Evolutionary conservation across 2,888 invertebrate genomes (phyloP), one percentile per base, ranked within the genome.

Genomic region (Actias luna): DNA sequence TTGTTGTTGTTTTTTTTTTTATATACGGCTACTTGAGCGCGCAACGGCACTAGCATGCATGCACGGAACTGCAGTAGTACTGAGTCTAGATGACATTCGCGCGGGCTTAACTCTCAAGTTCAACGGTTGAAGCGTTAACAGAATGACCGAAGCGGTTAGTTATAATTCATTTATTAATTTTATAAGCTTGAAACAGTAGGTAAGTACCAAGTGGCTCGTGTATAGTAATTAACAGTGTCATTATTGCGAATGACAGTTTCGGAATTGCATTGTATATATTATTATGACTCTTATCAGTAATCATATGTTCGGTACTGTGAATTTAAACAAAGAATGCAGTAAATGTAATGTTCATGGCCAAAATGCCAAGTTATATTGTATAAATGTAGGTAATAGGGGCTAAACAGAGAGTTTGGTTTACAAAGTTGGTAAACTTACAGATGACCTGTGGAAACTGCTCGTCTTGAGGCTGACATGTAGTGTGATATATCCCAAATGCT

Each of bases 31-130:
- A 67, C 69, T 73, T 75, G 67, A 69, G 68, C 29, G 35, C 46
- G 46, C 46, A 25, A 33, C 58, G 25, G 57, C 59, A 52, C 84
- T 87, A 88, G 88, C 85, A 82, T 78, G 80, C 89, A 80, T 79
- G 82, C 82, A 83, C 82, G 80, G 82, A 75, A 87, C 85, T 83
- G 86, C 85, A 83, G 71, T 82, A 78, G 83, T 82, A 90, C 89
- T 90, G 91, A 87, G 85, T 72, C 87, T 88, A 87, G 89, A 85
- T 90, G 91, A 90, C 91, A 91, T 91, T 91, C 90, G 80, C 89
- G 79, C 77, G 82, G 85, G 84, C 88, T 87, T 84, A 84, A 82
- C 83, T 86, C 84, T 73, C 89, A 92, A 90, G 90, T 91, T 89
- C 89, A 90, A 77, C 83, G 83, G 82, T 84, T 84, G 82, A 83